A percentile compares a stretch with the other conserved stretches of the same genome.
Evolutionary conservation across 2,888 invertebrate species (phyloP).

Genomic region (Ceratothoa steindachneri): DNA sequence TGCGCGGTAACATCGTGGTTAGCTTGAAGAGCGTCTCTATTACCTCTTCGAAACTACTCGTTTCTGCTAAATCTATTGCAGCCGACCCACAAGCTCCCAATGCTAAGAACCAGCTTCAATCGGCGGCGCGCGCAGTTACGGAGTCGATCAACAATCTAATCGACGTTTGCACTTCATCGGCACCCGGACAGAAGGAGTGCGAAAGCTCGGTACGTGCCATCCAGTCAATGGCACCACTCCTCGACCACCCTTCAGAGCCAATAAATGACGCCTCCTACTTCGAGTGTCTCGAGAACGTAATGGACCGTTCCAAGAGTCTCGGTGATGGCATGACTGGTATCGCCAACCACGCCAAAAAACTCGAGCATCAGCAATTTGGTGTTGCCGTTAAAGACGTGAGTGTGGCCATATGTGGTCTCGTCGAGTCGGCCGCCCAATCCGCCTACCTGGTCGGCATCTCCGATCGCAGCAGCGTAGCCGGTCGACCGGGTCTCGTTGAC

Average conservation of each 20-base stretch:
- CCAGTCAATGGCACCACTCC: constrained; percentile 72
- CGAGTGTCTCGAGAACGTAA: constrained; percentile 85
- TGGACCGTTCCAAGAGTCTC: constrained; percentile 77
- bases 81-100: constrained; percentile 86
- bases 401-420: constrained; percentile 79
- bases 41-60: constrained; percentile 76
- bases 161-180: constrained; percentile 79
- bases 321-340: constrained; percentile 92
- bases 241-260: constrained; percentile 82
- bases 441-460: constrained; percentile 92
- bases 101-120: constrained; percentile 80
- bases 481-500: constrained; percentile 81
- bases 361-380: constrained; percentile 79
- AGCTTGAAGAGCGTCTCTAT: constrained; percentile 82
- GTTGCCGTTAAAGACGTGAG: constrained; percentile 78
- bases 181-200: constrained; percentile 94
- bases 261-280: constrained; percentile 84
- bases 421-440: constrained; percentile 90
- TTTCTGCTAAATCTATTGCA: constrained; percentile 82
- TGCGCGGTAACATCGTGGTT: constrained; percentile 75
- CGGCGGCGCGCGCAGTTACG: constrained; percentile 77
- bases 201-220: constrained; percentile 91
- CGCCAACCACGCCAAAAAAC: constrained; percentile 82
- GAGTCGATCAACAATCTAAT: constrained; percentile 88
- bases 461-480: constrained; percentile 82